Percentiles rank a stretch among this genome's conserved stretches.
phyloP scores from a whole-genome alignment of 2,797 vertebrate genomes.

The Sternarchorhynchus goeldii region DNA sequence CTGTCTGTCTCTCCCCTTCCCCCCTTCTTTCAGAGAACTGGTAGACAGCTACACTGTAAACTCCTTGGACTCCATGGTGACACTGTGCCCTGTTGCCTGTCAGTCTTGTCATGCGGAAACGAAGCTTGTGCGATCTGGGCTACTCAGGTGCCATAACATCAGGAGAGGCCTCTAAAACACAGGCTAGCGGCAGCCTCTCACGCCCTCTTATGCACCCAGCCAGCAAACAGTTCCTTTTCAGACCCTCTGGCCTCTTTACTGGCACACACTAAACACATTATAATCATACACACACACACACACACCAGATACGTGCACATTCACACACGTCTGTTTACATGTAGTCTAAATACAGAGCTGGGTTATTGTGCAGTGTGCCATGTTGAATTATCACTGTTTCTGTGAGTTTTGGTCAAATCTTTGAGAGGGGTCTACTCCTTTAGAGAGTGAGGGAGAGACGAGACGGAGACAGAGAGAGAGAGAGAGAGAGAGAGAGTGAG shows the following conservation, averaged over 20 bases:
- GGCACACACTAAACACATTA: not conserved
- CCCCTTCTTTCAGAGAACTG: conserved; percentile 29
- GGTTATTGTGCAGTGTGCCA: too few species aligned
- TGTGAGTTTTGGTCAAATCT: too few species aligned
- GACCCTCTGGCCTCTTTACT: conserved; percentile 11
- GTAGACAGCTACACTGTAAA: conserved; percentile 53
- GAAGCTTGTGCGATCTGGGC: conserved; percentile 41
- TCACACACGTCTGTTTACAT: conserved; percentile 15
- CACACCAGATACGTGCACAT: not conserved
- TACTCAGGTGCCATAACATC: conserved; percentile 43
- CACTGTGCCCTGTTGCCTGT: conserved; percentile 46
- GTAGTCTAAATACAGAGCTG: not conserved
- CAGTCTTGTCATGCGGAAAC: conserved; percentile 63
- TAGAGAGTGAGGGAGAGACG: too few species aligned
- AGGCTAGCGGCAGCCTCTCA: conserved; percentile 37
- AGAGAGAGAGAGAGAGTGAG: conserved; percentile 10
- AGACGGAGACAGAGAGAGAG: too few species aligned
- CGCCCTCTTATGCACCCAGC: conserved; percentile 28
- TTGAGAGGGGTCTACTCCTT: too few species aligned
- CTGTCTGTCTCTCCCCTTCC: not conserved
- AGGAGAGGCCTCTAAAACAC: conserved; percentile 33
- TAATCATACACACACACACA: conserved; percentile 6
- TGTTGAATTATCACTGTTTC: too few species aligned
- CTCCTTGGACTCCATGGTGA: conserved; percentile 45
- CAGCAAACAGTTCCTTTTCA: conserved; percentile 44